Base-by-base conservation (phyloP, 1,140 invertebrate species). In the Drosophila prosaltans region DNA sequence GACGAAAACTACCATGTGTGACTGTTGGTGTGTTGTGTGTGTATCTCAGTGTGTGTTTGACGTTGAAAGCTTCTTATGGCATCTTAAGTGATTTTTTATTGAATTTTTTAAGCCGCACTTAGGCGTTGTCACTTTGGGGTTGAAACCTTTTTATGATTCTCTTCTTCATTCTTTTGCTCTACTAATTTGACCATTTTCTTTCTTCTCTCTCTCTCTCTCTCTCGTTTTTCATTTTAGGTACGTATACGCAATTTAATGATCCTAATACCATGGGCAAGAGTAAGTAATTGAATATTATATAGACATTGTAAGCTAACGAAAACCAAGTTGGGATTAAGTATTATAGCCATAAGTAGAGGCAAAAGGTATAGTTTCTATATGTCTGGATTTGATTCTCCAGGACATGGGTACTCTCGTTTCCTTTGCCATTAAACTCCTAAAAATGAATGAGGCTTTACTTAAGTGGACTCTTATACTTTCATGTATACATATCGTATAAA, bases 31-130 rank as follows among this genome's bases (percentile, higher is more conserved):
- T 58, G 32, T 58, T 36, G 32, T 36, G 36, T 81, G 65, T 58
- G 32, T 58, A 61, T 70, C 16, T 54, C 60, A 5, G 54, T 43
- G 60, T 59, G 48, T 74, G 61, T 55, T 65, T 45, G 58, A 61
- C 61, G 57, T 67, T 69, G 69, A 80, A 80, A 80, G 73, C 73
- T 65, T 74, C 79, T 86, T 83, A 76, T 54, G 63, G 68, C 67
- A 66, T 63, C 51, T 72, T 78, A 62, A 75, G 68, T 85, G 74
- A 65, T 85, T 85, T 79, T 81, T 70, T 86, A 85, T 81, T 78
- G 74, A 55, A 70, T 69, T 69, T 65, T 86, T 78, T 81, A 72
- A 69, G 59, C 63, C 72, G 26, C 62, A 80, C 78, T 75, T 72
- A 70, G 74, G 74, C 73, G 66, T 77, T 77, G 74, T 76, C 74